Conservation (phyloP, 2,113 vertebrate genomes). For the Tragelaphus imberbis region DNA sequence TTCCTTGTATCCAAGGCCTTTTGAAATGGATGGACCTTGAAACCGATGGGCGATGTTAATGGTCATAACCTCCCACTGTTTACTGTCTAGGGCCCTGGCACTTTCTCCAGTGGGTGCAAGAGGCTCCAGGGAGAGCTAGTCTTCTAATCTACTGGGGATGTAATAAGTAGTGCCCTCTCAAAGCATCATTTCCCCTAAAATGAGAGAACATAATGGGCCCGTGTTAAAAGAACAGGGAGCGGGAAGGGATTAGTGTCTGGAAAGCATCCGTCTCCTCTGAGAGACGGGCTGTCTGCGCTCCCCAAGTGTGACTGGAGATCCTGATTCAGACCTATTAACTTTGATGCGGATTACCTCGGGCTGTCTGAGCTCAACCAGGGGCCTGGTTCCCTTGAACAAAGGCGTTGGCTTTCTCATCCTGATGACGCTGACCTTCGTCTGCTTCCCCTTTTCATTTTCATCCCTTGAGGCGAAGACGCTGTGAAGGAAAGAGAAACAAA, state of each 20-base stretch:
- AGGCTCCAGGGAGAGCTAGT: background rate
- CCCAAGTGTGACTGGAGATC: background rate
- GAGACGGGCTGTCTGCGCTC: background rate
- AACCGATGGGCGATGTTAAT: background rate
- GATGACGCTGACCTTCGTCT: background rate
- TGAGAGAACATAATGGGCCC: background rate
- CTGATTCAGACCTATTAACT: background rate
- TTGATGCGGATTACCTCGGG: background rate
- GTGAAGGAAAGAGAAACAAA: conserved; percentile 47
- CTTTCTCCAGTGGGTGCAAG: background rate
- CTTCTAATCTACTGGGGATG: background rate
- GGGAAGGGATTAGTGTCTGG: background rate
- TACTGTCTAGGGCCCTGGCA: background rate
- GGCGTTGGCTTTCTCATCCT: background rate
- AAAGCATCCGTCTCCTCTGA: background rate
- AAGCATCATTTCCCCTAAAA: background rate
- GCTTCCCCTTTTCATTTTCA: conserved; percentile 36
- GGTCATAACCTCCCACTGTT: background rate
- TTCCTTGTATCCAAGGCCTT: background rate
- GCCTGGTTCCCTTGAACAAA: background rate
- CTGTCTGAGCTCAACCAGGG: background rate
- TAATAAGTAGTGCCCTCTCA: background rate
- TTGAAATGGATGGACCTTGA: background rate
- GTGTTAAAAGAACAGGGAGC: background rate
- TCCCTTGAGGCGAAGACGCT: conserved; percentile 46